Base-by-base conservation (phyloP, 2,888 invertebrate species). In the Salticus scenicus region DNA sequence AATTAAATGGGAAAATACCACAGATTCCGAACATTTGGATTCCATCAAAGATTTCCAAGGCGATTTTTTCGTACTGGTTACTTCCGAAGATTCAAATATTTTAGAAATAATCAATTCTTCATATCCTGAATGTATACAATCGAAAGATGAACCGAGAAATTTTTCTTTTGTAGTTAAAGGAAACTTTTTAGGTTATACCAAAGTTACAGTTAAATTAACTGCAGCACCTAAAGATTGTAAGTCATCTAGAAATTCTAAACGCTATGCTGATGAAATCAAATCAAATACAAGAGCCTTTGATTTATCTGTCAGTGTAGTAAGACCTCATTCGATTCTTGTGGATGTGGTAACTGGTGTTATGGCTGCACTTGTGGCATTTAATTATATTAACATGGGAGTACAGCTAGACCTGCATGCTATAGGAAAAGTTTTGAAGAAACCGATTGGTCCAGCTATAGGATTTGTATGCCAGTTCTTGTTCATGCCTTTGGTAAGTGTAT, bases 401-500 rank as follows among this genome's bases (percentile, higher is more conserved):
- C 91, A 91, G 87, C 89, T 92, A 27, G 91, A 92, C 67, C 72
- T 92, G 30, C 41, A 87, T 0, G 88, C 90, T 17, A 91, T 92
- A 41, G 90, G 90, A 82, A 89, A 90, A 67, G 91, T 92, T 0
- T 86, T 93, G 7, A 90, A 89, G 88, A 91, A 89, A 83, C 93
- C 93, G 0, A 89, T 92, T 0, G 92, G 92, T 12, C 93, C 93
- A 0, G 88, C 90, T 1, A 92, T 92, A 28, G 93, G 92, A 0
- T 91, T 93, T 82, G 89, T 91, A 64, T 92, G 92, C 33, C 93
- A 93, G 89, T 93, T 92, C 89, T 78, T 92, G 8, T 89, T 92
- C 75, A 93, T 93, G 93, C 93, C 93, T 8, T 71, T 92, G 90
- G 92, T 93, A 90, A 90, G 91, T 89, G 17, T 17, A 57, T 24